These are phyloP conservation scores for Parascotia fuliginaria DNA, from an alignment of 2,888 invertebrate genomes.

Conservation along the genomic window DNA sequence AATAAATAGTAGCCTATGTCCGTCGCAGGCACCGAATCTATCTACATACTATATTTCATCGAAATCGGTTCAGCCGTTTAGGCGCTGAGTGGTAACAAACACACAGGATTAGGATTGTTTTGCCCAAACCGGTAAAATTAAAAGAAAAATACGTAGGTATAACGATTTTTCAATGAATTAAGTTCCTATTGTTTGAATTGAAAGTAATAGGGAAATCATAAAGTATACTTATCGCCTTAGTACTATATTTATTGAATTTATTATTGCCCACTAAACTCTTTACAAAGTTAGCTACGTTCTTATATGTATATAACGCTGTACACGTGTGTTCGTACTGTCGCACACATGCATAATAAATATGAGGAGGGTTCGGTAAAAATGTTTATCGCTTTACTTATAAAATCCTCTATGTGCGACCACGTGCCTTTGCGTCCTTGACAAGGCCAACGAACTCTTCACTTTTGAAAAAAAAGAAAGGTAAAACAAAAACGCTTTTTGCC, in stretches of 20 bases:
- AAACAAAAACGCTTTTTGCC: slow-evolving; percentile 68
- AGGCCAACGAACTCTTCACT: slow-evolving; percentile 72
- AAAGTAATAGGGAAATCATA: slow-evolving; percentile 2
- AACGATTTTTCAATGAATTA: neutral
- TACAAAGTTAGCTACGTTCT: slow-evolving; percentile 36
- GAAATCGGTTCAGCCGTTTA: no score
- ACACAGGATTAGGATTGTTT: no score
- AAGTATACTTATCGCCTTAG: neutral
- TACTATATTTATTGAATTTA: slow-evolving; percentile 18
- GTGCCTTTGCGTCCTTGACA: slow-evolving; percentile 79
- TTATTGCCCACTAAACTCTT: slow-evolving; percentile 32
- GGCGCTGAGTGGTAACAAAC: no score
- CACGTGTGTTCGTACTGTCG: slow-evolving; percentile 7
- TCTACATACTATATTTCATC: no score
- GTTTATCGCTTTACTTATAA: slow-evolving; percentile 63
- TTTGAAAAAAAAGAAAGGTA: slow-evolving; percentile 55
- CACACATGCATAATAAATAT: slow-evolving; percentile 12
- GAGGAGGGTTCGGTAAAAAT: slow-evolving; percentile 35
- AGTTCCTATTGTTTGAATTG: neutral
- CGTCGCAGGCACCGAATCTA: no score
- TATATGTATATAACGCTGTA: slow-evolving; percentile 30
- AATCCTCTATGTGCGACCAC: slow-evolving; percentile 69
- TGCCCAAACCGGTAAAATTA: neutral
- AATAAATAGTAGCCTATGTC: no score
- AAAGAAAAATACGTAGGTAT: neutral